Conservation (phyloP, 30 jellyfish, hydroid and myxozoan genomes). For the Cassiopea andromeda region DNA sequence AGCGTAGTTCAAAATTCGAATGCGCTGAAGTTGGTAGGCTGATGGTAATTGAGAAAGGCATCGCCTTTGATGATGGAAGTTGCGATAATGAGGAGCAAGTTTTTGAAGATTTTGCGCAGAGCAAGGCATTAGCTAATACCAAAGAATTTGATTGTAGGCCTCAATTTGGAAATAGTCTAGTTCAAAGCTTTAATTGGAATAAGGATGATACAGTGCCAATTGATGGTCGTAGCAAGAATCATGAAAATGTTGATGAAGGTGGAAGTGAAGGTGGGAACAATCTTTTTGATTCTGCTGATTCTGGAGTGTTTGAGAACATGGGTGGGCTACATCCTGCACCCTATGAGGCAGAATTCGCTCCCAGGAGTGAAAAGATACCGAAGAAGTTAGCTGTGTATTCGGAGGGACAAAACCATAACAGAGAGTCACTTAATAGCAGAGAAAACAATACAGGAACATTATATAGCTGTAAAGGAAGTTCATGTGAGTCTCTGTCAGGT, state of each 20-base stretch:
- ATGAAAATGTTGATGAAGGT: not conserved
- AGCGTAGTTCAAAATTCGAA: not conserved
- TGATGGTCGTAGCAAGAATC: not conserved
- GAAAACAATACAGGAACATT: no score
- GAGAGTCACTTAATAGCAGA: not conserved
- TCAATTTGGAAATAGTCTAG: not conserved
- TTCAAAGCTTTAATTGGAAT: not conserved
- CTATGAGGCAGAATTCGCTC: not conserved
- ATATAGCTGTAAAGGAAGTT: not conserved
- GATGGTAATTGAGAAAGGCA: not conserved
- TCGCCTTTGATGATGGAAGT: not conserved
- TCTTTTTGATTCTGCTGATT: constrained; percentile 33
- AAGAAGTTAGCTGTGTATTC: not conserved
- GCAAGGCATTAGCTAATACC: not conserved
- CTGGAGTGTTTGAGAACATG: constrained; percentile 28
- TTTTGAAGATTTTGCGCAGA: not conserved
- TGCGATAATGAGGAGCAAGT: not conserved
- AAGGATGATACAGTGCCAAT: not conserved
- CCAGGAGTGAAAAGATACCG: not conserved
- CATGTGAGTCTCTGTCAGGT: not conserved
- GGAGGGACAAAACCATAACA: not conserved
- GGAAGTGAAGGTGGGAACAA: not conserved
- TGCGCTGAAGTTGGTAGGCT: not conserved
- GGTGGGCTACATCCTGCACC: not conserved
- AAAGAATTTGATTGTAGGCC: not conserved